Evolutionary conservation across 2,797 vertebrate species (phyloP).

Genomic region (Lemur catta): DNA sequence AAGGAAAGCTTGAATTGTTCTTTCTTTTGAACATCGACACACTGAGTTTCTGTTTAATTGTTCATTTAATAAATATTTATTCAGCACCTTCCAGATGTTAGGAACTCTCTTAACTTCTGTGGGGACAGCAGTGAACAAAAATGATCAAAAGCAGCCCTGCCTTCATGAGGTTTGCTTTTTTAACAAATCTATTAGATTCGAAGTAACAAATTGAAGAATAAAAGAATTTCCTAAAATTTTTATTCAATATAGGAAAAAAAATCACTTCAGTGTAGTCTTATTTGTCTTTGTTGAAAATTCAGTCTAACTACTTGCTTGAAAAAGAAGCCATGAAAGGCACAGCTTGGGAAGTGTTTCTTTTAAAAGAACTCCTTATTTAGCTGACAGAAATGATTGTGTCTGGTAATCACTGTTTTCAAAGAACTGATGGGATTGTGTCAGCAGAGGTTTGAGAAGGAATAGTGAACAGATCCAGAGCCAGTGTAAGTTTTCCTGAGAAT

Average conservation of each 20-base stretch:
- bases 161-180: neutral
- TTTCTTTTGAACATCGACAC: neutral
- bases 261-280: neutral
- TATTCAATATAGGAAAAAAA: neutral
- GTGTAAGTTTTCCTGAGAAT: neutral
- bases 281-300: constrained; percentile 36
- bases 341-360: neutral
- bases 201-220: neutral
- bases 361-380: constrained; percentile 3
- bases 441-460: constrained; percentile 17
- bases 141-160: neutral
- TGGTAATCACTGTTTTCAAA: constrained; percentile 49
- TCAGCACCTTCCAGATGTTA: neutral
- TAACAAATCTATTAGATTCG: neutral
- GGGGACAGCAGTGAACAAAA: neutral
- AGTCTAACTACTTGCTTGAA: neutral
- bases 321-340: neutral
- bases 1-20: neutral
- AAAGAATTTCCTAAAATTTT: neutral
- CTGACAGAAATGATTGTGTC: constrained; percentile 34
- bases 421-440: constrained; percentile 43
- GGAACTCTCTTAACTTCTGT: neutral
- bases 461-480: neutral
- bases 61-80: neutral
- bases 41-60: neutral